phyloP scores from a whole-genome alignment of 2,113 vertebrate genomes.

The Etheostoma cragini region DNA sequence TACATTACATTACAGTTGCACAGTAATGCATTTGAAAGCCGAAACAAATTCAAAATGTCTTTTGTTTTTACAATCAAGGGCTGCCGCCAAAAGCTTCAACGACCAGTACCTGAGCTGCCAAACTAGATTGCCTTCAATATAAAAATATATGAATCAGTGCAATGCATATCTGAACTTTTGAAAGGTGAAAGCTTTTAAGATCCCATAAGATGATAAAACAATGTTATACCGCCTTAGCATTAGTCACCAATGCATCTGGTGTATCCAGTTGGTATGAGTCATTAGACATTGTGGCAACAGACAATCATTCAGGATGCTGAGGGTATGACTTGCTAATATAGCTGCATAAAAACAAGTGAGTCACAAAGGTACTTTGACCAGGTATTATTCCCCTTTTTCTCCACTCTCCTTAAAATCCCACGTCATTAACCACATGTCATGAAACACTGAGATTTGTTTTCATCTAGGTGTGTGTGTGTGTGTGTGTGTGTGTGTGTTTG shows the following conservation, averaged over 20 bases:
- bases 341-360: slow-evolving; percentile 44
- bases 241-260: slow-evolving; percentile 54
- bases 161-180: not conserved
- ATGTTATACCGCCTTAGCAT: slow-evolving; percentile 11
- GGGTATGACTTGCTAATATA: slow-evolving; percentile 40
- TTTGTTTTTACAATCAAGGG: not conserved
- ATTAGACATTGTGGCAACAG: slow-evolving; percentile 40
- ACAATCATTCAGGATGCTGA: slow-evolving; percentile 40
- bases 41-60: not conserved
- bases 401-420: not conserved
- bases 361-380: slow-evolving; percentile 66
- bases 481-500: not conserved
- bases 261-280: slow-evolving; percentile 65
- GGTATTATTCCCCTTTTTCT: slow-evolving; percentile 15
- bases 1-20: not conserved
- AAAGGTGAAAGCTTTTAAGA: slow-evolving; percentile 22
- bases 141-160: not conserved
- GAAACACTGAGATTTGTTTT: slow-evolving; percentile 19
- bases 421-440: slow-evolving; percentile 5
- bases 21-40: not conserved
- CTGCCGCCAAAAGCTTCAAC: not conserved
- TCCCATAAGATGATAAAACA: slow-evolving; percentile 17
- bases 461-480: not conserved
- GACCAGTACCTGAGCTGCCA: not conserved
- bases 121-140: not conserved